Conservation (phyloP, 2,888 invertebrate species). For the Mesorhabditis spiculigera region DNA sequence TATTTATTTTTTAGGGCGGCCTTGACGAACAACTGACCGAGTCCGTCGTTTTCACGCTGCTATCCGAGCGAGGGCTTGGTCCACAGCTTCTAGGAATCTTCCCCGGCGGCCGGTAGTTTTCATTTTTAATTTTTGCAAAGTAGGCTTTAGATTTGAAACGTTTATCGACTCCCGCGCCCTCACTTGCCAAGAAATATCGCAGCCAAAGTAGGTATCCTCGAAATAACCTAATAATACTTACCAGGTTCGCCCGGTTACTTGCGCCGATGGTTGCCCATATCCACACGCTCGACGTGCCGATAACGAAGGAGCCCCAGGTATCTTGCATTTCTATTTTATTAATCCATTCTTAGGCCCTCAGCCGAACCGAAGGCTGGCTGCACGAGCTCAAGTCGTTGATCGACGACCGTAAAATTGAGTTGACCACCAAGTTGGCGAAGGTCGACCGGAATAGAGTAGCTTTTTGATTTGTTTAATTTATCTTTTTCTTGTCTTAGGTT, state of each 20-base stretch:
- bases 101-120: conserved; percentile 79
- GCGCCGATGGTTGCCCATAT: conserved; percentile 89
- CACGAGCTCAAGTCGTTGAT: neutral
- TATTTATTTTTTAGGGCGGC: conserved; percentile 17
- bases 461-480: neutral
- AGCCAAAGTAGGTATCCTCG: conserved; percentile 62
- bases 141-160: conserved; percentile 32
- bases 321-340: conserved; percentile 70
- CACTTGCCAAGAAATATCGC: conserved; percentile 74
- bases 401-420: neutral
- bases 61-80: conserved; percentile 78
- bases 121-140: neutral
- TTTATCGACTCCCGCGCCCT: conserved; percentile 76
- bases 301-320: conserved; percentile 90
- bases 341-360: neutral
- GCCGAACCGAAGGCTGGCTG: neutral
- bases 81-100: conserved; percentile 91
- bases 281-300: conserved; percentile 80
- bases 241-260: conserved; percentile 69
- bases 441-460: conserved; percentile 27
- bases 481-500: conserved; percentile 24
- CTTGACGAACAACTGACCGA: conserved; percentile 88
- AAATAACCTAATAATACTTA: neutral
- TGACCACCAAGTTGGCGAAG: conserved; percentile 15
- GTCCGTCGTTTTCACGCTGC: conserved; percentile 87